Evolutionary conservation across 2,888 invertebrate species (phyloP).

Genomic region (Leptinotarsa tumamoca): DNA sequence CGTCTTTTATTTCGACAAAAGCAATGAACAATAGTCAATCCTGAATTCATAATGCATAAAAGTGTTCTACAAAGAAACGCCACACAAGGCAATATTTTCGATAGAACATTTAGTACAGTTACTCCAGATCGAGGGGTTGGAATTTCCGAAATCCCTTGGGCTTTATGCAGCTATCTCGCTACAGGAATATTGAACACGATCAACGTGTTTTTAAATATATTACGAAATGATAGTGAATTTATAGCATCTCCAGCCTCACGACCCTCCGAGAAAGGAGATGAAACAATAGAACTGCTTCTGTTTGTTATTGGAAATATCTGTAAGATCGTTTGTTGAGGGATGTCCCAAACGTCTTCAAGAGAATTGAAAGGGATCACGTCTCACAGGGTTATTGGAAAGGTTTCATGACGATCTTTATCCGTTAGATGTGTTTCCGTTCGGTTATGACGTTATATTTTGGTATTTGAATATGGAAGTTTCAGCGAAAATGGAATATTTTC

Average conservation of each 20-base stretch:
- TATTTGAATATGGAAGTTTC: background rate
- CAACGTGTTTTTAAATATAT: slow-evolving; percentile 53
- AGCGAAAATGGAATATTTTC: no score
- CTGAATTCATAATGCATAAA: background rate
- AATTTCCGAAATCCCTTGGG: slow-evolving; percentile 51
- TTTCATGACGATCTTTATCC: slow-evolving; percentile 2
- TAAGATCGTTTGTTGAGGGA: slow-evolving; percentile 15
- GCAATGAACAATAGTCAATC: background rate
- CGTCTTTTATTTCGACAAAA: no score
- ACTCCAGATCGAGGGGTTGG: slow-evolving; percentile 35
- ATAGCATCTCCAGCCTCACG: slow-evolving; percentile 20
- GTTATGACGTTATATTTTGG: background rate
- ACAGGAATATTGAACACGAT: slow-evolving; percentile 53
- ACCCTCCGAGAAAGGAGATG: slow-evolving; percentile 26
- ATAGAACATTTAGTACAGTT: slow-evolving; percentile 28
- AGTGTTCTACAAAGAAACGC: background rate
- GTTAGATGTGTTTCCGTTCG: background rate
- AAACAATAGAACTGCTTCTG: slow-evolving; percentile 25
- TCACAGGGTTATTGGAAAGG: slow-evolving; percentile 6
- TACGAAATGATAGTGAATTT: slow-evolving; percentile 47
- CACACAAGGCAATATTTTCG: slow-evolving; percentile 23
- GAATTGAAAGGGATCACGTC: slow-evolving; percentile 2
- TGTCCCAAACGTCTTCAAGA: slow-evolving; percentile 11
- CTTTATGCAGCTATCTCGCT: slow-evolving; percentile 43
- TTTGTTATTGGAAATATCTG: slow-evolving; percentile 26